Base-by-base conservation (phyloP, 2,113 vertebrate species). In the Scomber colias region DNA sequence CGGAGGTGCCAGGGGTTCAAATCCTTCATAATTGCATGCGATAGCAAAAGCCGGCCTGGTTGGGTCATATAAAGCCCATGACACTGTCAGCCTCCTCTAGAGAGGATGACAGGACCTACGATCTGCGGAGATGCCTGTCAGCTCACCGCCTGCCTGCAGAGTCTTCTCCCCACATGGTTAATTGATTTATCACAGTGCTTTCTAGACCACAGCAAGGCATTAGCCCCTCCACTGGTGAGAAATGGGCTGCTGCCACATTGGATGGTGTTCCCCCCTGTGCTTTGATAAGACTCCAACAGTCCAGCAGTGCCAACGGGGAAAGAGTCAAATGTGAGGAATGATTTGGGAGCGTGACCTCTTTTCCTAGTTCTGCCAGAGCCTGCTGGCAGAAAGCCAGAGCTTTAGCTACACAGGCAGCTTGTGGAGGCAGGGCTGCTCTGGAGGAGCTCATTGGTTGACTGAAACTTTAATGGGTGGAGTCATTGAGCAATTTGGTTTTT, bases 101-200 rank as follows among this genome's bases (percentile, higher is more conserved):
- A 83, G 87, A 88, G 63, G 77, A 87, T 86, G 77, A 71, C 82
- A 87, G 89, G 82, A 84, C 57, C 54, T 78, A 79, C 16, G 76
- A 68, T 85, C 40, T 87, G 87, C 87, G 84, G 87, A 83, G 89
- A 91, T 82, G 86, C 66, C 86, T 88, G 83, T 86, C 85, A 85
- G 79, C 82, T 77, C 79, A 68, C 27, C 21, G 77, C 75, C 75
- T 79, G 46, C 59, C 74, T 15, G 81, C 84, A 8, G 57, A 75
- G 78, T 53, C 35, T 27, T 46, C 59, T 51, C 57, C 57, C 49
- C n/a, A 31, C 65, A 67, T 17, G n/a, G 73, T 80, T 90, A 90
- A 94, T 92, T 92, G 92, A 94, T 94, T 92, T n/a, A 90, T 94
- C 88, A 87, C 86, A 89, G 84, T 90, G 70, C 67, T 89, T 86